phyloP scores from a whole-genome alignment of 2,888 invertebrate genomes.

The Pseudococcus longispinus region DNA sequence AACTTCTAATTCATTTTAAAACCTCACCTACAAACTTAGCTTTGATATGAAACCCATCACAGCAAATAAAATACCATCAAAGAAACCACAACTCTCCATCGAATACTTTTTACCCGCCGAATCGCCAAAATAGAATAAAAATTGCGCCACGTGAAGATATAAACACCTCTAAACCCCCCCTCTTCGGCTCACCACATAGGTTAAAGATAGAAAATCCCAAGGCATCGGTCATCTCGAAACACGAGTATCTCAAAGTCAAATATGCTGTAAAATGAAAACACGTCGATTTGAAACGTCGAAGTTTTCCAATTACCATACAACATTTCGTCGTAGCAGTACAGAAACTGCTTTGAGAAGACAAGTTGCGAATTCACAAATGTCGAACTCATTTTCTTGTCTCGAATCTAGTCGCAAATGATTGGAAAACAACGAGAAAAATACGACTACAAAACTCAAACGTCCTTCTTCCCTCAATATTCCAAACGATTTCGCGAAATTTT shows the following conservation, averaged over 20 bases:
- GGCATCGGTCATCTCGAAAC: not conserved
- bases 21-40: too few species aligned
- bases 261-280: not conserved
- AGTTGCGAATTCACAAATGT: not conserved
- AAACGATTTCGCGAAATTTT: not conserved
- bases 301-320: slow-evolving; percentile 1
- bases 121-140: not conserved
- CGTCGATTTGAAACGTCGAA: not conserved
- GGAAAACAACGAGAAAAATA: not conserved
- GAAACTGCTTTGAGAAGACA: not conserved
- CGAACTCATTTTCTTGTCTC: not conserved
- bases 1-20: too few species aligned
- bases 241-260: not conserved
- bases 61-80: too few species aligned
- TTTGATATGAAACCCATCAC: too few species aligned
- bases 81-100: not conserved
- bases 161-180: not conserved
- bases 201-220: not conserved
- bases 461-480: not conserved
- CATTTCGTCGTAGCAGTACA: not conserved
- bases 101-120: not conserved
- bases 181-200: not conserved
- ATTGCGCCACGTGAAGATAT: not conserved
- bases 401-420: not conserved
- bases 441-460: not conserved